Evolutionary conservation across 2,113 vertebrate species (phyloP).

Genomic region (Silurus asotus): DNA sequence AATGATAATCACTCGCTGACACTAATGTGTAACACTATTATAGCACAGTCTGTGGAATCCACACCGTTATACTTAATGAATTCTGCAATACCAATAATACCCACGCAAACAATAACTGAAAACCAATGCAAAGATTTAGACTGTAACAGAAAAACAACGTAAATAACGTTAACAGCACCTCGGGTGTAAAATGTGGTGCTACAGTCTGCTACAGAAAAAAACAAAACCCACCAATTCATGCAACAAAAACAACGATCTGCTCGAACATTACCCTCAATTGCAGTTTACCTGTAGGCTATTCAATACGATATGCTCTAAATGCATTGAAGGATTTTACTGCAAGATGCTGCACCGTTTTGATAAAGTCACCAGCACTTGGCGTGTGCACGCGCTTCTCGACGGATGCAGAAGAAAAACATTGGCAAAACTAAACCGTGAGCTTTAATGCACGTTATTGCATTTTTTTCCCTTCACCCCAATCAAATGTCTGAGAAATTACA

Average conservation of each 20-base stretch:
- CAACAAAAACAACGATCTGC: neutral
- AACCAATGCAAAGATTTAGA: neutral
- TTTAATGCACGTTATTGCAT: neutral
- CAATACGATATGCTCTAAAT: neutral
- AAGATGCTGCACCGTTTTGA: neutral
- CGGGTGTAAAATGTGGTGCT: constrained; percentile 35
- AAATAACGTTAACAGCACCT: constrained; percentile 42
- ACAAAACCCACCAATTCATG: neutral
- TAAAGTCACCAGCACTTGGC: constrained; percentile 20
- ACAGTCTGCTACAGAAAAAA: neutral
- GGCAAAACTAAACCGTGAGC: neutral
- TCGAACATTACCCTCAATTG: neutral
- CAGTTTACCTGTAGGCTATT: neutral
- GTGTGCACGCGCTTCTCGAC: neutral
- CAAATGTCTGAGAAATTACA: neutral
- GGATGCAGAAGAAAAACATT: constrained; percentile 18
- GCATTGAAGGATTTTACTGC: neutral
- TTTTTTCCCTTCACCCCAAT: too few species aligned
- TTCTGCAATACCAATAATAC: neutral
- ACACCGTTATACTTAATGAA: neutral
- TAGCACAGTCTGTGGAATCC: neutral
- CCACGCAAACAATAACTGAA: neutral
- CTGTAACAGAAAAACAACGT: constrained; percentile 7
- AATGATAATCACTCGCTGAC: neutral
- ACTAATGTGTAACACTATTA: neutral